These are phyloP conservation scores for Cerastis rubricosa DNA, from an alignment of 2,888 invertebrate species.

Conservation along the genomic window DNA sequence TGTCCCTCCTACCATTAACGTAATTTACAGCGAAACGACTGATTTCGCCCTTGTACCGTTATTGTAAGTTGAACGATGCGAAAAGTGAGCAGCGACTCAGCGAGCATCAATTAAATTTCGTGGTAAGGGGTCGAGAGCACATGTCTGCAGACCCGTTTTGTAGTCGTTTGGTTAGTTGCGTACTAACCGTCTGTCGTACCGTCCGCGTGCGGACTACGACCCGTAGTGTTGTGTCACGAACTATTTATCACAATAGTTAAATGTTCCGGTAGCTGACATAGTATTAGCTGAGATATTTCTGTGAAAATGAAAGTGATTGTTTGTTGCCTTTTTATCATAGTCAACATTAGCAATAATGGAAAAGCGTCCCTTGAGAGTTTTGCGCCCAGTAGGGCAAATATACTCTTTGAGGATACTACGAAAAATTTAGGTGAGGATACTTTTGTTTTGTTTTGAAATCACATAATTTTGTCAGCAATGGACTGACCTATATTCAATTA, in stretches of 20 bases:
- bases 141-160: constrained; percentile 54
- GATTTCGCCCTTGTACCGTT: constrained; percentile 21
- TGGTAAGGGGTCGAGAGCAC: constrained; percentile 60
- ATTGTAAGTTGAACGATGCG: constrained; percentile 16
- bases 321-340: constrained; percentile 81
- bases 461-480: neutral
- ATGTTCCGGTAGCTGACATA: constrained; percentile 22
- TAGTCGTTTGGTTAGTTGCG: constrained; percentile 60
- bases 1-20: constrained; percentile 48
- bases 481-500: neutral
- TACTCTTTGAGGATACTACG: constrained; percentile 82
- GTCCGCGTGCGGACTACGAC: constrained; percentile 40
- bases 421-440: constrained; percentile 80
- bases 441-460: constrained; percentile 1
- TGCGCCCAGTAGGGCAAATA: constrained; percentile 76
- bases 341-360: constrained; percentile 84
- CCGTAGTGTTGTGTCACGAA: constrained; percentile 48
- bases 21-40: constrained; percentile 3
- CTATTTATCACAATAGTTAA: constrained; percentile 30
- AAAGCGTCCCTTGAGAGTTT: constrained; percentile 86
- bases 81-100: constrained; percentile 28
- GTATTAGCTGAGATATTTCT: too few species aligned
- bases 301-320: constrained; percentile 82
- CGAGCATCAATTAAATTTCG: constrained; percentile 38
- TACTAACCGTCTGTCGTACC: constrained; percentile 39